A percentile compares a stretch with the other conserved stretches of the same genome.
Evolutionary conservation across 2,888 invertebrate genomes (phyloP).

Genomic region (Stenoptilia bipunctidactyla): DNA sequence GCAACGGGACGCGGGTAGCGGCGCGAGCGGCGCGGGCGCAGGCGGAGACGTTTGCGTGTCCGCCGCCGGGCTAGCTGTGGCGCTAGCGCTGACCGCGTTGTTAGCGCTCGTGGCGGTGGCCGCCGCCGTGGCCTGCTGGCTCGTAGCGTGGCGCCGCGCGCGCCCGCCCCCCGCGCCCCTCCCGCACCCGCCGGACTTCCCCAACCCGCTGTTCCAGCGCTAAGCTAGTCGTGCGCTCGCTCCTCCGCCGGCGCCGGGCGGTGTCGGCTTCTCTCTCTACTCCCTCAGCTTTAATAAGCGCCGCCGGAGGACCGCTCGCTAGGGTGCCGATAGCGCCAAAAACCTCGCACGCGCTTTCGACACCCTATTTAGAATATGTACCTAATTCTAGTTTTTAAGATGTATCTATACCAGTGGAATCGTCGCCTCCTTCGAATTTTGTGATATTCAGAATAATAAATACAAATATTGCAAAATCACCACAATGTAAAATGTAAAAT

Average conservation of each 20-base stretch:
- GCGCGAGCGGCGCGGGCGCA: constrained; percentile 71
- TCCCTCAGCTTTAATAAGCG: constrained; percentile 55
- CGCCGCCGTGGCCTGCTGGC: constrained; percentile 95
- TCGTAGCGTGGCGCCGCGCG: constrained; percentile 91
- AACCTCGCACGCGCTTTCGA: constrained; percentile 53
- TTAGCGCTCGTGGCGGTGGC: constrained; percentile 94
- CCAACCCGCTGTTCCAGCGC: constrained; percentile 87
- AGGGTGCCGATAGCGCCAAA: constrained; percentile 55
- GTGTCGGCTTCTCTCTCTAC: constrained; percentile 60
- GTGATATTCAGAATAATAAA: constrained; percentile 65
- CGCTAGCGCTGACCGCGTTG: constrained; percentile 91
- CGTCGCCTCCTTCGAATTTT: constrained; percentile 65
- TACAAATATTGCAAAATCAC: constrained; percentile 46
- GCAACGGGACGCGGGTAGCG: constrained; percentile 84
- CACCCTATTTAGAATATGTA: constrained; percentile 49
- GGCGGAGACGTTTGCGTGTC: constrained; percentile 90
- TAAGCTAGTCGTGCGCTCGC: constrained; percentile 56
- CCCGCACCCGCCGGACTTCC: constrained; percentile 95
- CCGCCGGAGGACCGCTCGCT: constrained; percentile 66
- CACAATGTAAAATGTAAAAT: constrained; percentile 55
- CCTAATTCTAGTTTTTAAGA: constrained; percentile 29
- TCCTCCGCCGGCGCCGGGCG: constrained; percentile 68
- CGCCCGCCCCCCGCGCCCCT: constrained; percentile 90
- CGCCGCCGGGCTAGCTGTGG: constrained; percentile 92
- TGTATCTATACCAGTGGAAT: constrained; percentile 46